These are phyloP conservation scores for Spermophilus dauricus DNA, from an alignment of 2,113 vertebrate genomes.

Conservation along the genomic window DNA sequence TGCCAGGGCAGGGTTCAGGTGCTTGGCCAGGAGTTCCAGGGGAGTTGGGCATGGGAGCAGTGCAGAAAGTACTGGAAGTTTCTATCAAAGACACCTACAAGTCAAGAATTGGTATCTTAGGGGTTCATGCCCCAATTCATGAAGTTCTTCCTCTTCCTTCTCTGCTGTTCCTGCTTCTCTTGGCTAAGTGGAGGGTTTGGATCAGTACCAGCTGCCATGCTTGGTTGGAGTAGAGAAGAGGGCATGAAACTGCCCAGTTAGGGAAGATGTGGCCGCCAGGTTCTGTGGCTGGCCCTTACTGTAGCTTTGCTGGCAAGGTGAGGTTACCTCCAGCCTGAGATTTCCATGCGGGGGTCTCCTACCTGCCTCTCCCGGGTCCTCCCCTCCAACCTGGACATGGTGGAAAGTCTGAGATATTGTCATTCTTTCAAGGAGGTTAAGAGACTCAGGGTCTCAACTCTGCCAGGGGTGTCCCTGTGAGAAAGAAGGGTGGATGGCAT, in stretches of 20 bases:
- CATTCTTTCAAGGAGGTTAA: not conserved
- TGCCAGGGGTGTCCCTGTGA: not conserved
- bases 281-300: not conserved
- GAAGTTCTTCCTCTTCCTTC: not conserved
- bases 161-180: not conserved
- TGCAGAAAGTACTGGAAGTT: not conserved
- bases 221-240: not conserved
- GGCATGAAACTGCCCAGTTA: not conserved
- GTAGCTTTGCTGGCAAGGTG: not conserved
- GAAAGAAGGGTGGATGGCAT: not conserved
- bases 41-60: too few species aligned
- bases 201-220: not conserved
- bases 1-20: not conserved
- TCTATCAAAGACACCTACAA: not conserved
- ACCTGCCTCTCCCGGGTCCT: not conserved
- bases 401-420: not conserved
- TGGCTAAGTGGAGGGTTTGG: not conserved
- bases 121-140: not conserved
- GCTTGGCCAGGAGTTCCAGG: not conserved
- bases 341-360: not conserved
- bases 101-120: not conserved
- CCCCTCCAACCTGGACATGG: not conserved
- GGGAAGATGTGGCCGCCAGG: not conserved
- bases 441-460: not conserved
- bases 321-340: not conserved